Percentiles rank a stretch among this genome's conserved stretches.
These are phyloP conservation scores for Pseudocheirus occidentalis DNA, from an alignment of 2,797 vertebrate genomes.

Conservation along the genomic window DNA sequence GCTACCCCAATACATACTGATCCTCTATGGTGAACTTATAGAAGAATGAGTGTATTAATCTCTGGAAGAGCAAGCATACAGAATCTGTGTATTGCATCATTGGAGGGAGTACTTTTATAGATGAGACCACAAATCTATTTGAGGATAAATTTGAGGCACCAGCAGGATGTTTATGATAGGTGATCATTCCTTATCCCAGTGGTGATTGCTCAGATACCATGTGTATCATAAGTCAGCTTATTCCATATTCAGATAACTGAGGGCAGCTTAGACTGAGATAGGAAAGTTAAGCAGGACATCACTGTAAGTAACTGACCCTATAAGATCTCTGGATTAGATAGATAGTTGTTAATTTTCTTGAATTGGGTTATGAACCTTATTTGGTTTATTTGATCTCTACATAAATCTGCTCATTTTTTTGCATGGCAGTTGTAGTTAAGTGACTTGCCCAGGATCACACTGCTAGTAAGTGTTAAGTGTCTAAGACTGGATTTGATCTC, in stretches of 20 bases:
- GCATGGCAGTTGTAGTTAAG: too few relatives aligned
- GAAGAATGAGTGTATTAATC: neutral
- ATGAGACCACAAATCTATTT: neutral
- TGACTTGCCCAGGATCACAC: too few relatives aligned
- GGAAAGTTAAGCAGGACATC: neutral
- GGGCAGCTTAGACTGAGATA: neutral
- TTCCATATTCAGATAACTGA: neutral
- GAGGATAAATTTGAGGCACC: neutral
- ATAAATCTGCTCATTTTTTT: neutral
- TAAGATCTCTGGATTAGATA: neutral
- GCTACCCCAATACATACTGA: neutral
- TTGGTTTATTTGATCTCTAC: neutral
- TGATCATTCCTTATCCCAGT: neutral
- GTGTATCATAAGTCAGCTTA: neutral
- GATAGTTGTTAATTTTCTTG: neutral
- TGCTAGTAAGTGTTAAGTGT: too few relatives aligned
- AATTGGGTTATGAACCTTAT: neutral
- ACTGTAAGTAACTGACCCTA: neutral
- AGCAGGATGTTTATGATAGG: neutral
- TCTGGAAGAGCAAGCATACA: neutral
- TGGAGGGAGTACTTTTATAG: neutral
- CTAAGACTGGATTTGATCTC: too few relatives aligned
- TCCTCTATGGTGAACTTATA: neutral
- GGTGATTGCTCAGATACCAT: neutral
- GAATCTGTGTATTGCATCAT: neutral